Conservation (phyloP, 1,140 invertebrate species). For the Parasteatoda tepidariorum region DNA sequence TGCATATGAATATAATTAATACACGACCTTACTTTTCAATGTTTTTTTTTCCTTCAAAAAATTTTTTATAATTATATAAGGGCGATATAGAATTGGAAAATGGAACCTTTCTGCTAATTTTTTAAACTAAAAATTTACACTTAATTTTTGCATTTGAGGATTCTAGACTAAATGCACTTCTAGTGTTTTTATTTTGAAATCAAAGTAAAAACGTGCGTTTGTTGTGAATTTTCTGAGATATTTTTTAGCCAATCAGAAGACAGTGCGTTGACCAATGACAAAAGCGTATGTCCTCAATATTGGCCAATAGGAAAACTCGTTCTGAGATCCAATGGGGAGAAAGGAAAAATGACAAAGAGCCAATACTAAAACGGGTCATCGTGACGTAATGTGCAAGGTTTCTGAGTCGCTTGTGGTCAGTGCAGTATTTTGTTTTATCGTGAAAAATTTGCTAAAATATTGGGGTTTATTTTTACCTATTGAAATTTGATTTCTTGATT, state of each 20-base stretch:
- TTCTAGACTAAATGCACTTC: too few relatives aligned
- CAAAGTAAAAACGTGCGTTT: constrained; percentile 39
- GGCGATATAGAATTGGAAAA: too few relatives aligned
- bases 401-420: constrained; percentile 64
- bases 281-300: not conserved
- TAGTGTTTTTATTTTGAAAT: too few relatives aligned
- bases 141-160: not conserved
- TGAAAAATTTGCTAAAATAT: constrained; percentile 31
- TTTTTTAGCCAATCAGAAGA: constrained; percentile 21
- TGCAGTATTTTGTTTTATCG: constrained; percentile 55
- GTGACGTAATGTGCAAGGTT: constrained; percentile 73
- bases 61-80: too few relatives aligned
- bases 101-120: not conserved
- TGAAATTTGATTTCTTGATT: not conserved
- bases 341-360: constrained; percentile 34
- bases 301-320: constrained; percentile 22
- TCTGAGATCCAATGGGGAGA: constrained; percentile 34
- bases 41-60: too few relatives aligned
- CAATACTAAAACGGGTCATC: constrained; percentile 46
- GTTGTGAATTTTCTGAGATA: constrained; percentile 46
- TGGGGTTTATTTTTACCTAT: constrained; percentile 43
- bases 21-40: too few relatives aligned
- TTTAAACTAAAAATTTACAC: not conserved
- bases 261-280: constrained; percentile 21
- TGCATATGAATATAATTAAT: too few relatives aligned